Conservation (phyloP, 2,888 invertebrate genomes). For the Adela reaumurella region DNA sequence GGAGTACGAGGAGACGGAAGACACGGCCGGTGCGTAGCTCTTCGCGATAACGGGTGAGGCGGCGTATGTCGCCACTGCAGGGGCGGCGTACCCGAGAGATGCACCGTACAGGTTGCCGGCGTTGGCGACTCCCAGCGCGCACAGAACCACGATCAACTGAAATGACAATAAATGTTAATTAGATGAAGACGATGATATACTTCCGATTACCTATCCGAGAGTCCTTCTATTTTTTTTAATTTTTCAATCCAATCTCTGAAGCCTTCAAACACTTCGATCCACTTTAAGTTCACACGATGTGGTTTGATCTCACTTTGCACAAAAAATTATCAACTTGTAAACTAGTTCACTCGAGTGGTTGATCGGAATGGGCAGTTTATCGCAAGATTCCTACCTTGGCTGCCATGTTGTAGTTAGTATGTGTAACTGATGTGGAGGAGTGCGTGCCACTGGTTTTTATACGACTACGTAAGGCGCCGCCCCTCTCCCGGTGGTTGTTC, state of each 20-base stretch:
- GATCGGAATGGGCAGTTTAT: no score
- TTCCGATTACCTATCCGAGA: no score
- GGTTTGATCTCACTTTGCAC: no score
- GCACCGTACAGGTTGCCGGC: constrained; percentile 52
- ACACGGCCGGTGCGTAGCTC: constrained; percentile 32
- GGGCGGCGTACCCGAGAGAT: constrained; percentile 46
- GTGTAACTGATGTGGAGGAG: neutral
- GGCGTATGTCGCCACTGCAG: constrained; percentile 29
- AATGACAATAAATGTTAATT: constrained; percentile 12
- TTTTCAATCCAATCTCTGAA: no score
- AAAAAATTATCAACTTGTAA: no score
- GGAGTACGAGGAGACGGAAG: constrained; percentile 9
- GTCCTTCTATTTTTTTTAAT: no score
- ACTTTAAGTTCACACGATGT: no score
- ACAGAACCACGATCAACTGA: constrained; percentile 55
- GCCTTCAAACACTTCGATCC: no score
- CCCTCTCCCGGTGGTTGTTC: neutral
- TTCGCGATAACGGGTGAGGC: constrained; percentile 40
- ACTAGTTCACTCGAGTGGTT: no score
- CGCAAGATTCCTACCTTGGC: neutral
- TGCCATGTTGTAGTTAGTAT: neutral
- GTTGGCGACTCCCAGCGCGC: constrained; percentile 56
- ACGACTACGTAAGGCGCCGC: neutral
- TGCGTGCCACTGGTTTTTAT: neutral
- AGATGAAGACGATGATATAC: no score